Conservation (phyloP, 2,113 vertebrate genomes). For the Prolemur simus region DNA sequence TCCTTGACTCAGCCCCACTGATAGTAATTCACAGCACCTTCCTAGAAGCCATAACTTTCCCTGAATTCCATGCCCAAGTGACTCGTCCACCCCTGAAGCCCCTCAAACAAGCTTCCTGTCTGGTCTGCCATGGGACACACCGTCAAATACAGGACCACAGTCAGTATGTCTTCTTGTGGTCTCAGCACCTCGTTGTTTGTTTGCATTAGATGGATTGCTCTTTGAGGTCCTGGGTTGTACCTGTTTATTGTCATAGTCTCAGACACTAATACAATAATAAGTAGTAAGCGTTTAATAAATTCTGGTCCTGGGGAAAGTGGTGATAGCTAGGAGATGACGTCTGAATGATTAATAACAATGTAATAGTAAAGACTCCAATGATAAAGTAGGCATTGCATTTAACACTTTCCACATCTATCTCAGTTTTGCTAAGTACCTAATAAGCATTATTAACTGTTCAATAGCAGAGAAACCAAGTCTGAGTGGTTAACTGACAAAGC, state of each 20-base stretch:
- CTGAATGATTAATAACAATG: neutral
- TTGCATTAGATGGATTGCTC: neutral
- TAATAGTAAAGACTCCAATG: neutral
- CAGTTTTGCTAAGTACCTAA: neutral
- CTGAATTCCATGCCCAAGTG: neutral
- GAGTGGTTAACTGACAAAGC: neutral
- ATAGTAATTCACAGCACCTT: neutral
- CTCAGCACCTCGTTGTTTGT: neutral
- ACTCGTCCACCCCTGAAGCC: neutral
- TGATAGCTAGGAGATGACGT: neutral
- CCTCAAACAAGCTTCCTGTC: neutral
- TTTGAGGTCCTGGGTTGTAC: neutral
- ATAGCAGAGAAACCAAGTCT: neutral
- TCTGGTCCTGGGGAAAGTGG: neutral
- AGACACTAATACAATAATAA: neutral
- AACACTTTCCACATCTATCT: neutral
- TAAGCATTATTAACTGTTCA: neutral
- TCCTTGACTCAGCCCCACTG: neutral
- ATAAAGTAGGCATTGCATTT: neutral
- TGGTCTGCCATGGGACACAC: neutral
- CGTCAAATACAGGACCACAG: neutral
- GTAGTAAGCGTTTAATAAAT: neutral
- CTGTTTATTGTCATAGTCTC: neutral
- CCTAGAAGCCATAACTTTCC: neutral
- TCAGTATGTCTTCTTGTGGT: neutral